These are phyloP conservation scores for Folsomia manolachei DNA, from an alignment of 2,888 invertebrate genomes.

Conservation along the genomic window DNA sequence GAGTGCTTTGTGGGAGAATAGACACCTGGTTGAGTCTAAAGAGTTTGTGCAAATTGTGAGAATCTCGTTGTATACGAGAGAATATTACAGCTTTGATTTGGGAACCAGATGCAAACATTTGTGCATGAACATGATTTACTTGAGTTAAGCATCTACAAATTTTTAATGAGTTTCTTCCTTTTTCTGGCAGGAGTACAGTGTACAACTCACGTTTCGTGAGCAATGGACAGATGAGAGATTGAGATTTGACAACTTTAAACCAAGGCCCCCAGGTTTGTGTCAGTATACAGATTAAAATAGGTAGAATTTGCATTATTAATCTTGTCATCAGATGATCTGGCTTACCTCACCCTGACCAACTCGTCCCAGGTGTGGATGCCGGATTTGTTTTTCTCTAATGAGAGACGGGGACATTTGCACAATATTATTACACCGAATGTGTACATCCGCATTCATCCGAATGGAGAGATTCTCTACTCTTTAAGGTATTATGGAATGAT, in stretches of 20 bases:
- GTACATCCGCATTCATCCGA: constrained; percentile 91
- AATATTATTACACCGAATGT: constrained; percentile 97
- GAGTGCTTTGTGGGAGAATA: no score
- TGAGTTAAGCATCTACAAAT: no score
- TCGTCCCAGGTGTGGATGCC: constrained; percentile 88
- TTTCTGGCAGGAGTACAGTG: constrained; percentile 90
- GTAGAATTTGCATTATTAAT: neutral
- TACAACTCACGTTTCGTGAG: constrained; percentile 93
- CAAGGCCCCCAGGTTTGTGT: neutral
- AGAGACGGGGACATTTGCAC: constrained; percentile 95
- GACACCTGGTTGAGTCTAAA: no score
- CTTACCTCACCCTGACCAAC: constrained; percentile 87
- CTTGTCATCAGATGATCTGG: constrained; percentile 67
- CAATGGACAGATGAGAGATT: constrained; percentile 92
- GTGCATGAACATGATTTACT: no score
- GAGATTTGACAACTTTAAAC: neutral
- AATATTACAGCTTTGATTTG: no score
- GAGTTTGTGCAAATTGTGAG: no score
- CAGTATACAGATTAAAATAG: no score
- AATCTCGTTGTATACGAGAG: no score
- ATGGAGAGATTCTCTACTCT: constrained; percentile 63
- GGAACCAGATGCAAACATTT: no score
- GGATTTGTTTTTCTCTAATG: constrained; percentile 95
- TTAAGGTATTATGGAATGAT: no score
- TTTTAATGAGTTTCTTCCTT: no score